These are phyloP conservation scores for Aptenodytes forsteri DNA, from an alignment of 2,113 vertebrate species.

Conservation along the genomic window DNA sequence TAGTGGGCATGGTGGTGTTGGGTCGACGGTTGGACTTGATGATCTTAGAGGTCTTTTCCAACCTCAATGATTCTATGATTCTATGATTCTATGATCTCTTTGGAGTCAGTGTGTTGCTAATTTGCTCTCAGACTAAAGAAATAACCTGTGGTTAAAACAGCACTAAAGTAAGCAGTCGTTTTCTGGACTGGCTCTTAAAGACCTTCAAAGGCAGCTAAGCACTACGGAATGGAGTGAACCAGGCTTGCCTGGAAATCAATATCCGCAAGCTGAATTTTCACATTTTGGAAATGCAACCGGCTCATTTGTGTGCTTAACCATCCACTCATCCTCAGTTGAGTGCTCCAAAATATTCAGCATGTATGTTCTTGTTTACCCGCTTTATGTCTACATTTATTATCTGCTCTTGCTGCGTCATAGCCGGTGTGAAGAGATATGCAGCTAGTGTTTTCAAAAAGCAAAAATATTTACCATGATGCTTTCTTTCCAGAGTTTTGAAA, in stretches of 20 bases:
- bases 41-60: too few species aligned
- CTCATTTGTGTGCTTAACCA: not conserved
- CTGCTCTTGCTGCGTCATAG: not conserved
- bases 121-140: not conserved
- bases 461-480: not conserved
- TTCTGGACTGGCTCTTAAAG: not conserved
- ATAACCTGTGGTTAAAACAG: not conserved
- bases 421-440: not conserved
- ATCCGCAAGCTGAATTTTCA: not conserved
- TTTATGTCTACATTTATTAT: not conserved
- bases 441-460: not conserved
- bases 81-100: not conserved
- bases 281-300: not conserved
- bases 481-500: not conserved
- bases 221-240: not conserved
- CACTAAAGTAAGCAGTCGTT: not conserved
- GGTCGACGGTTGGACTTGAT: too few species aligned
- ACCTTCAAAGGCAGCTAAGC: not conserved
- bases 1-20: too few species aligned
- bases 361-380: not conserved
- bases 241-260: not conserved
- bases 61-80: too few species aligned
- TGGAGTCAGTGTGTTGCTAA: not conserved
- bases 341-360: not conserved
- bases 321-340: not conserved